Base-by-base conservation (phyloP, 2,113 vertebrate species). In the Hydrochoerus hydrochaeris region DNA sequence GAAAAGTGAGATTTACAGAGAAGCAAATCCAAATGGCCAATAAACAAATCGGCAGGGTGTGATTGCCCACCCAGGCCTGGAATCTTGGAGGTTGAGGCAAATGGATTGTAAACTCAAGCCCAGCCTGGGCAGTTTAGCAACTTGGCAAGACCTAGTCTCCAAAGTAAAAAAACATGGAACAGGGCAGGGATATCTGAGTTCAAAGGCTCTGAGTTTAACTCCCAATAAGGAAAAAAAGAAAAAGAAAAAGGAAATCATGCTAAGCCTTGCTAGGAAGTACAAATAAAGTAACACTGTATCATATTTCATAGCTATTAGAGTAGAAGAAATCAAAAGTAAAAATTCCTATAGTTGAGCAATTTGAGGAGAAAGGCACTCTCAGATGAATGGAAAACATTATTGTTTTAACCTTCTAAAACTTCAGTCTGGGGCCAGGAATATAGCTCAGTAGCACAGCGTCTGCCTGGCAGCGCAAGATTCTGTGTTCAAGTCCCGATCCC, bases 351-450 rank as follows among this genome's bases (percentile, higher is more conserved):
- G 26, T 71, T 88, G 35, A 92, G 35, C 44, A 78, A 35, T 54
- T 65, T 13, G 14, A 22, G 28, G 49, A 77, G 62, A 54, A 67
- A 14, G 3, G 28, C 46, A 2, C 46, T 81, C 28, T 69, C 12
- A 6, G 13, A 7, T 8, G 46, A 17, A 17, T 22, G 30, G 28
- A 85, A 52, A 93, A 73, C 54, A 14, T 62, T 46, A 71, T 44
- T 58, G 57, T 83, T 87, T 93, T n/a, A 52, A 58, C 35, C 35
- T 38, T 96, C 58, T 87, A 38, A 67, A 86, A 83, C 82, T 69
- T 49, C 58, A 65, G 54, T 8, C 65, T n/a, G 65, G 65, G 24
- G 65, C 14, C 30, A 16, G 30, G 13, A 65, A 65, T 35, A 32
- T 14, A 14, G 30, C 63, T 28, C 1, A 30, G 62, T 28, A 28